phyloP scores from a whole-genome alignment of 2,888 invertebrate genomes.

The Conistra vaccinii region DNA sequence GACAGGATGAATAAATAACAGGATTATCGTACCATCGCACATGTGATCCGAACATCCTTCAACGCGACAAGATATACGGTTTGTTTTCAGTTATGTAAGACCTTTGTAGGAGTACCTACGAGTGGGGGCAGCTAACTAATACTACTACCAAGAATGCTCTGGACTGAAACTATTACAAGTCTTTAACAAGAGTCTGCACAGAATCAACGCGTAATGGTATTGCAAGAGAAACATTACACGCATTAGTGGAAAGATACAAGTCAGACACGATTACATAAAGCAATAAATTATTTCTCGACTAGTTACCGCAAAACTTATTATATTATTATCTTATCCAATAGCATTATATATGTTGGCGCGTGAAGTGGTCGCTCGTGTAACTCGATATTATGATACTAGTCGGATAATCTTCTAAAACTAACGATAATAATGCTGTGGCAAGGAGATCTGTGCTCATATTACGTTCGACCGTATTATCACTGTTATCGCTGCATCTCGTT shows the following conservation, averaged over 20 bases:
- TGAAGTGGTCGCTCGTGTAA: conserved; percentile 45
- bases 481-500: conserved; percentile 61
- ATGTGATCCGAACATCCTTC: conserved; percentile 74
- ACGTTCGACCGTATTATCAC: conserved; percentile 54
- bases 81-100: conserved; percentile 66
- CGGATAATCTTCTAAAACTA: conserved; percentile 51
- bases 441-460: conserved; percentile 53
- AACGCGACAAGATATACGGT: conserved; percentile 68
- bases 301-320: conserved; percentile 42
- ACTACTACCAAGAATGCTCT: conserved; percentile 37
- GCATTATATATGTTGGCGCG: conserved; percentile 41
- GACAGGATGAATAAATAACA: conserved; percentile 84
- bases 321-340: conserved; percentile 44
- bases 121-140: conserved; percentile 28
- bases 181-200: conserved; percentile 47
- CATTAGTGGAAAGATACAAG: conserved; percentile 56
- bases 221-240: conserved; percentile 49
- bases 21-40: conserved; percentile 85
- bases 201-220: conserved; percentile 55
- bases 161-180: conserved; percentile 33
- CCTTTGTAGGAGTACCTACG: conserved; percentile 37
- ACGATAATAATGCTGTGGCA: conserved; percentile 39
- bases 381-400: conserved; percentile 47
- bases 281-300: conserved; percentile 42
- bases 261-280: conserved; percentile 44